These are phyloP conservation scores for Amazona vittata DNA, from an alignment of 2,113 vertebrate species.

Conservation along the genomic window DNA sequence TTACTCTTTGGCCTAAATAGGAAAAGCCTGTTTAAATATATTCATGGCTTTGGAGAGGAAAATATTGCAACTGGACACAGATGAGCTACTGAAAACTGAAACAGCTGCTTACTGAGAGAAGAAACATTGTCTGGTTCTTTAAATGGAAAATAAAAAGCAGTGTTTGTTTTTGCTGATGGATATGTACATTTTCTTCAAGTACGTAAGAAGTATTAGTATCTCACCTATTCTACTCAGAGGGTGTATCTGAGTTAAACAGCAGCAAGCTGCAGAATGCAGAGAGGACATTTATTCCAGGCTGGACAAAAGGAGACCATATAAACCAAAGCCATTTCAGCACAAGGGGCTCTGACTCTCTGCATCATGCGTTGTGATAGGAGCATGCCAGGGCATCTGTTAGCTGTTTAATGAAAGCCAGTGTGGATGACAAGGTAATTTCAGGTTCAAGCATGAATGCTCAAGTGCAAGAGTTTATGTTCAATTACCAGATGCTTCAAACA, in stretches of 20 bases:
- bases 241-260: background rate
- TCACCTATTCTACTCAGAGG: background rate
- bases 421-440: constrained; percentile 56
- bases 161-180: background rate
- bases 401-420: constrained; percentile 16
- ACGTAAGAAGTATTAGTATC: background rate
- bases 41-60: background rate
- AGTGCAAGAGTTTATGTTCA: constrained; percentile 22
- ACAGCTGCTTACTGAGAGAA: background rate
- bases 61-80: background rate
- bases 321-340: background rate
- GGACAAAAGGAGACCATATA: background rate
- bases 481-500: constrained; percentile 59
- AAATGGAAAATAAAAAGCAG: background rate
- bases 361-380: background rate
- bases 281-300: background rate
- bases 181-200: background rate
- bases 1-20: background rate
- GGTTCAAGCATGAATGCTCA: constrained; percentile 57
- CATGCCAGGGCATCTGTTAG: constrained; percentile 22
- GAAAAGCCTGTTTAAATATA: background rate
- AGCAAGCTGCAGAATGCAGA: background rate
- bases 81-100: background rate
- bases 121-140: background rate
- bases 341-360: background rate